phyloP scores from a whole-genome alignment of 2,113 vertebrate genomes.

The Gymnocephalus cernua region DNA sequence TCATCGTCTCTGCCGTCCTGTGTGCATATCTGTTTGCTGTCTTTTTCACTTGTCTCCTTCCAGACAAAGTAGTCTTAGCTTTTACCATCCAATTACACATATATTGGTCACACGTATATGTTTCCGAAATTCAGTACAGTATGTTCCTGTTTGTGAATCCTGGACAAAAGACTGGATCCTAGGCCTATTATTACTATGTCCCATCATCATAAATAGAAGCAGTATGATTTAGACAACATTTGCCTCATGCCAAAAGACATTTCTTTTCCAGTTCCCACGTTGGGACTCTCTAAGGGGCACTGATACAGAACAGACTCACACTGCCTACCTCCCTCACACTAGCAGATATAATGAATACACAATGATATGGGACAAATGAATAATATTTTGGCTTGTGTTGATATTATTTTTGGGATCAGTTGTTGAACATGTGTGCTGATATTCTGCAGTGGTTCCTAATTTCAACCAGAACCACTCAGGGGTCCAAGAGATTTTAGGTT shows the following conservation, averaged over 20 bases:
- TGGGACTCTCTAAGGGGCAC: slow-evolving; percentile 21
- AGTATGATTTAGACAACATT: slow-evolving; percentile 21
- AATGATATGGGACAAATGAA: neutral
- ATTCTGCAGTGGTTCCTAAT: neutral
- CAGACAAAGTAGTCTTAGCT: neutral
- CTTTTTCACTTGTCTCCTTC: neutral
- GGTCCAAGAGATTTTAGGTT: slow-evolving; percentile 7
- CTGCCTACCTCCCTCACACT: neutral
- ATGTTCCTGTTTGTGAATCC: neutral
- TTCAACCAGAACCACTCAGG: slow-evolving; percentile 31
- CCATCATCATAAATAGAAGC: slow-evolving; percentile 30
- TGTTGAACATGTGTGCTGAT: slow-evolving; percentile 1
- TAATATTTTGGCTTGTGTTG: neutral
- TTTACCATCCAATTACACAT: neutral
- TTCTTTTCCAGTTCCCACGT: slow-evolving; percentile 34
- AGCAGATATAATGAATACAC: neutral
- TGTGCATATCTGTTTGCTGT: neutral
- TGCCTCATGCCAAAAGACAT: slow-evolving; percentile 17
- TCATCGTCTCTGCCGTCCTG: neutral
- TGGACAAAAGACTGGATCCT: neutral
- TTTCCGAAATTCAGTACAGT: neutral
- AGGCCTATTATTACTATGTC: slow-evolving; percentile 12
- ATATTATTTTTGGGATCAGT: slow-evolving; percentile 6
- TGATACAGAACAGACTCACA: slow-evolving; percentile 21
- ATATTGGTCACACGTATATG: neutral